phyloP scores from a whole-genome alignment of 2,113 vertebrate genomes.

The Actinemys pallida region DNA sequence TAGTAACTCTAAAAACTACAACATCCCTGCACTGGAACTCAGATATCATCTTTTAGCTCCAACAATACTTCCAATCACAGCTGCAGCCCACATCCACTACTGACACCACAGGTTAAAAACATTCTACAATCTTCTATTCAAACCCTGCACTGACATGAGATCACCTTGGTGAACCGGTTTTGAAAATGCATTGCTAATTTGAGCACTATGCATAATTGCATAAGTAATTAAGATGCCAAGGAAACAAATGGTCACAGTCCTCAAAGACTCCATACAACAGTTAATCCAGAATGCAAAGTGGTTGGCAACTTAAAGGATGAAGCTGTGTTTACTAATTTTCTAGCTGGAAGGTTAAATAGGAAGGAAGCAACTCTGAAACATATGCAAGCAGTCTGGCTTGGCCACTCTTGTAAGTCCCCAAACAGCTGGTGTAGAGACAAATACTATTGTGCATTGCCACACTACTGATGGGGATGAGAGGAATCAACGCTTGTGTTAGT shows the following conservation, averaged over 20 bases:
- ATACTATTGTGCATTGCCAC: background rate
- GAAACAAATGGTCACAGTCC: slow-evolving; percentile 9
- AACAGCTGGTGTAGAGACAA: slow-evolving; percentile 62
- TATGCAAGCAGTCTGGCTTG: slow-evolving; percentile 63
- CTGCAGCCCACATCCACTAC: background rate
- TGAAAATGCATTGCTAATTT: slow-evolving; percentile 21
- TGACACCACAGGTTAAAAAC: slow-evolving; percentile 10
- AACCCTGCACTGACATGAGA: background rate
- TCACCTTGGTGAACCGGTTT: background rate
- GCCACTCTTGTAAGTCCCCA: slow-evolving; percentile 44
- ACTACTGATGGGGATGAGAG: background rate
- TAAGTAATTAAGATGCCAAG: slow-evolving; percentile 23
- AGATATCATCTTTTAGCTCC: background rate
- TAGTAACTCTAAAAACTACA: background rate
- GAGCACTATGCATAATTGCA: slow-evolving; percentile 6
- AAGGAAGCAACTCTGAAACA: slow-evolving; percentile 65
- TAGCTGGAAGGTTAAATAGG: slow-evolving; percentile 67
- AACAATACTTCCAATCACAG: background rate
- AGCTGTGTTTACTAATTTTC: slow-evolving; percentile 73
- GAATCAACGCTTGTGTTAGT: slow-evolving; percentile 4
- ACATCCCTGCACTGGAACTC: background rate
- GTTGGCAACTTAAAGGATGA: slow-evolving; percentile 67
- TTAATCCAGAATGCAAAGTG: slow-evolving; percentile 51
- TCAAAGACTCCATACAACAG: slow-evolving; percentile 25
- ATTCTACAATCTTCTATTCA: background rate